These are phyloP conservation scores for Fregetta grallaria DNA, from an alignment of 2,113 vertebrate species.

Conservation along the genomic window DNA sequence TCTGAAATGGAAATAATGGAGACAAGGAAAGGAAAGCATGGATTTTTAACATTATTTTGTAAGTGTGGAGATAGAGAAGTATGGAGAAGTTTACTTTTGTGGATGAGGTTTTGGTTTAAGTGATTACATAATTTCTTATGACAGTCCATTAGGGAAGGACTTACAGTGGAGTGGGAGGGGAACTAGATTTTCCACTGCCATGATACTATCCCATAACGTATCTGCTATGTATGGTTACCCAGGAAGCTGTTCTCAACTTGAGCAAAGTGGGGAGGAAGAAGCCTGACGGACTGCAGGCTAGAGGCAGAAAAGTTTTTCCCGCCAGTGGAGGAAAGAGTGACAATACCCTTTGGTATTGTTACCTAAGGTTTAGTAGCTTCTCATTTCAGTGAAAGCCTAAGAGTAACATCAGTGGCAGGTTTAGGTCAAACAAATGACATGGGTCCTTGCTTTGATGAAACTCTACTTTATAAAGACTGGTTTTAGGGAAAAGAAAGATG, in stretches of 20 bases:
- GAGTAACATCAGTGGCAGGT: background rate
- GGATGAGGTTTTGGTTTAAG: background rate
- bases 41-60: background rate
- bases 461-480: background rate
- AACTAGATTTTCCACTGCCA: background rate
- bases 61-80: background rate
- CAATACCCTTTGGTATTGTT: background rate
- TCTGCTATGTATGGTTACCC: background rate
- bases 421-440: background rate
- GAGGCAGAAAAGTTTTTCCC: background rate
- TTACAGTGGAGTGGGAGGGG: rapidly evolving
- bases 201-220: background rate
- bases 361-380: background rate
- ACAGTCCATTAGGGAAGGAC: background rate
- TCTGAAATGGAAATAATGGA: background rate
- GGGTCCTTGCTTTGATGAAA: background rate
- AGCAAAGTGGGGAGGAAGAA: background rate
- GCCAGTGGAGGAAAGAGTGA: background rate
- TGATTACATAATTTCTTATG: background rate
- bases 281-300: background rate
- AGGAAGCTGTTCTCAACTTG: background rate
- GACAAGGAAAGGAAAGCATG: background rate
- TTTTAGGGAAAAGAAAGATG: background rate
- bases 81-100: background rate
- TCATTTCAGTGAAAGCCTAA: background rate